These are phyloP conservation scores for Atta texana DNA, from an alignment of 1,140 invertebrate species.

Conservation along the genomic window DNA sequence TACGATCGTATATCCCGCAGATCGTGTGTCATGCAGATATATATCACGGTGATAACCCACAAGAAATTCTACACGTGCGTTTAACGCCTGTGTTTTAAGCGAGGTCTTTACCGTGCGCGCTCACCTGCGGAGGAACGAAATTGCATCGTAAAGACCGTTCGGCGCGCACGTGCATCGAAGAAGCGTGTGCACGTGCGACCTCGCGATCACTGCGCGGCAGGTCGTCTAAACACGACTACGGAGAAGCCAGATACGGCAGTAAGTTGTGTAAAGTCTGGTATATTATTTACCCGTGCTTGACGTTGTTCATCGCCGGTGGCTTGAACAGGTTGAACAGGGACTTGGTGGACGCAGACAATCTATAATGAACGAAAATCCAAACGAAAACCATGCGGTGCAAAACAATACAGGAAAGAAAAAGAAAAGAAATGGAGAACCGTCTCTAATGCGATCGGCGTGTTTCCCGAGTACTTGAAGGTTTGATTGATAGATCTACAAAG, in stretches of 20 bases:
- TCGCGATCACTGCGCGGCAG: neutral
- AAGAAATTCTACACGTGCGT: slow-evolving; percentile 43
- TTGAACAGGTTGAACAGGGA: slow-evolving; percentile 88
- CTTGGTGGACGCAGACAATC: slow-evolving; percentile 87
- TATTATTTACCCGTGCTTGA: slow-evolving; percentile 87
- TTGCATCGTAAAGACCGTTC: slow-evolving; percentile 30
- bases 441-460: slow-evolving; percentile 22
- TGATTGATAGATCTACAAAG: neutral
- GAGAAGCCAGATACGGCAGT: slow-evolving; percentile 16
- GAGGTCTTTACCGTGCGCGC: slow-evolving; percentile 35
- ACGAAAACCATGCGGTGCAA: slow-evolving; percentile 83
- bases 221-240: neutral
- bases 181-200: slow-evolving; percentile 25
- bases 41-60: slow-evolving; percentile 28
- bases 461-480: neutral
- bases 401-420: slow-evolving; percentile 65
- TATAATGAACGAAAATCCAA: slow-evolving; percentile 85
- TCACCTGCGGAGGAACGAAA: slow-evolving; percentile 52
- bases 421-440: slow-evolving; percentile 54
- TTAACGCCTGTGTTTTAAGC: slow-evolving; percentile 33
- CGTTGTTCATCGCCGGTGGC: slow-evolving; percentile 84
- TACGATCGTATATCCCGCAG: slow-evolving; percentile 5
- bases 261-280: slow-evolving; percentile 43
- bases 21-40: slow-evolving; percentile 30
- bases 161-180: slow-evolving; percentile 17